Conservation (phyloP, 2,113 vertebrate species). For the Nasalis larvatus region DNA sequence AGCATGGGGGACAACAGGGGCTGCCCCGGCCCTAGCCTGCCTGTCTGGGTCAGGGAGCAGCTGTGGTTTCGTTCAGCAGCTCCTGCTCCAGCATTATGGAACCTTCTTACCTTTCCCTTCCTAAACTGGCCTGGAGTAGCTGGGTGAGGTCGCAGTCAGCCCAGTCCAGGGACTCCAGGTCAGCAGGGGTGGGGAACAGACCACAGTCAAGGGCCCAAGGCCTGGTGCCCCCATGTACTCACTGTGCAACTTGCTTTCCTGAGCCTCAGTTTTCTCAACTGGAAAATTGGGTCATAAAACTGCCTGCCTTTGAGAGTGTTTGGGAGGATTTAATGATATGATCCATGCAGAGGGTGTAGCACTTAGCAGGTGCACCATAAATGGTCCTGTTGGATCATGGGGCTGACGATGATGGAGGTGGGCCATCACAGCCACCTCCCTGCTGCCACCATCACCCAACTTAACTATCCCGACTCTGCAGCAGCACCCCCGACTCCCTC, state of each 20-base stretch:
- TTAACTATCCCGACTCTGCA: rapidly evolving
- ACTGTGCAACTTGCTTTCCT: neutral
- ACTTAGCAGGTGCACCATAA: rapidly evolving
- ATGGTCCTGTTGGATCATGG: neutral
- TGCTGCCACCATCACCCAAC: neutral
- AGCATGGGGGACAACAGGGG: neutral
- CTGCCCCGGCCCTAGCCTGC: neutral
- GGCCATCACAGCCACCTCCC: too few species aligned
- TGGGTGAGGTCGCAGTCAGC: neutral
- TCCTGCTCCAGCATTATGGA: rapidly evolving
- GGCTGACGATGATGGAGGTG: rapidly evolving
- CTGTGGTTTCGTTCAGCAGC: neutral
- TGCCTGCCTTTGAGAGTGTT: too few species aligned
- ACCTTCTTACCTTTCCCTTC: too few species aligned
- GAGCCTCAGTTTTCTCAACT: neutral
- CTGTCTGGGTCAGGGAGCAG: neutral
- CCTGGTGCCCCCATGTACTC: neutral
- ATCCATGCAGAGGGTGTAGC: rapidly evolving
- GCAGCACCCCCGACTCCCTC: neutral
- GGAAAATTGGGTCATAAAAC: neutral
- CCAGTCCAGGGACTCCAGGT: neutral
- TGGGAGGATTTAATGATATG: neutral
- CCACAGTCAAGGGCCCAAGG: neutral
- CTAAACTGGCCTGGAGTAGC: neutral
- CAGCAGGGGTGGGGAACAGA: neutral